phyloP scores from a whole-genome alignment of 2,888 invertebrate species.

The Formica aserva region DNA sequence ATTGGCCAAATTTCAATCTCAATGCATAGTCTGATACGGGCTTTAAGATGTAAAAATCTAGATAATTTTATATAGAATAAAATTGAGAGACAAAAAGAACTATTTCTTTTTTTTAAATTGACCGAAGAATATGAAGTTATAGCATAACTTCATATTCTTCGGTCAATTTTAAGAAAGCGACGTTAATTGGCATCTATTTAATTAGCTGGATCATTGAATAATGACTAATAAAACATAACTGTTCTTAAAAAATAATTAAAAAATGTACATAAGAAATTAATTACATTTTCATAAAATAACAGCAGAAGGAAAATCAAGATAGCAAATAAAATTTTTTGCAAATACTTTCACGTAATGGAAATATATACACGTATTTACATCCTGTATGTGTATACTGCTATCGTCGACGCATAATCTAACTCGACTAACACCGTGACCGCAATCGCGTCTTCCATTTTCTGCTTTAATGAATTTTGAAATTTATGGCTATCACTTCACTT shows the following conservation, averaged over 20 bases:
- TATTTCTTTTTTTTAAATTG: too few relatives aligned
- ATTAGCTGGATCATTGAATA: not conserved
- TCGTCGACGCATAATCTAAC: not conserved
- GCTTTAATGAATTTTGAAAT: slow-evolving; percentile 18
- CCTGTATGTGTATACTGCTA: not conserved
- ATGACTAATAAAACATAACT: not conserved
- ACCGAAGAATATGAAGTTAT: too few relatives aligned
- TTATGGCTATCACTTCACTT: not conserved
- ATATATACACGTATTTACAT: not conserved
- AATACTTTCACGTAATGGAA: not conserved
- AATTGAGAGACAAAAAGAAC: not conserved
- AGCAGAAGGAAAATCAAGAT: not conserved
- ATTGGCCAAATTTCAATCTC: too few relatives aligned
- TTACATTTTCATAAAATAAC: not conserved
- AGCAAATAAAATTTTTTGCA: not conserved
- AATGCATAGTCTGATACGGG: too few relatives aligned
- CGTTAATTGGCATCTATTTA: not conserved
- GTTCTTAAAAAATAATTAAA: not conserved
- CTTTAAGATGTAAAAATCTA: not conserved
- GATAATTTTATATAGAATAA: not conserved
- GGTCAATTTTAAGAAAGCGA: not conserved
- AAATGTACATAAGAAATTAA: too few relatives aligned
- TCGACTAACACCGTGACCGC: not conserved
- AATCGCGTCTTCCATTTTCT: slow-evolving; percentile 13
- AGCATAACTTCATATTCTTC: not conserved